Base-by-base conservation (phyloP, 2,797 vertebrate species). In the Sebastes hubbsi region DNA sequence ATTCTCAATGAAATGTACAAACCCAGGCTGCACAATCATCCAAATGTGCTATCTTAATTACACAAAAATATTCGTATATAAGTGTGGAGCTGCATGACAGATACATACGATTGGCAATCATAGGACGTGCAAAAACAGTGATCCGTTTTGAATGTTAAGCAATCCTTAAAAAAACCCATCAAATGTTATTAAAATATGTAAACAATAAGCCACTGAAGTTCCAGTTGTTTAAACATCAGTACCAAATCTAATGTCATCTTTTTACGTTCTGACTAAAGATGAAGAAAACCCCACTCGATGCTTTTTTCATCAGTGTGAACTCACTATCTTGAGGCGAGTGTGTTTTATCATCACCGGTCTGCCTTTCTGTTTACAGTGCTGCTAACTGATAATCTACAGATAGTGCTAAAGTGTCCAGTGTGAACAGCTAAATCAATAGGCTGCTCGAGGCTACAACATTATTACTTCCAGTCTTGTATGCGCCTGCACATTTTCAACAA, bases 391-490 rank as follows among this genome's bases (percentile, higher is more conserved):
- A 36, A 58, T 55, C 63, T 64, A 29, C 62, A 52, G 49, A 36
- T 55, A 42, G 27, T 25, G 36, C 25, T 62, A 22, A 61, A 65
- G 58, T 30, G 55, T 63, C 42, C 6, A 7, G 18, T 49, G 52
- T 32, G 49, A 83, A 60, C 56, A 69, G n/a, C 22, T 55, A 13
- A 75, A 90, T 86, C 75, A 81, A 85, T 36, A 69, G 6, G 18
- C 59, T 60, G 62, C 77, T 63, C 6, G 0, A 60, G 54, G 67
- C 80, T 42, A 72, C 34, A 59, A 20, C 70, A 56, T 46, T 56
- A 64, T 79, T 72, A 81, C 70, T 72, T 81, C 34, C 67, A 59
- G 46, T n/a, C 36, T 27, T 46, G 2, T 24, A 22, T 60, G 36
- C 2, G 2, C 30, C 38, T 74, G 55, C 36, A 80, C n/a, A 46